Percentiles rank a stretch among this genome's conserved stretches.
Evolutionary conservation across 2,888 invertebrate genomes (phyloP).

Genomic region (Diplolepis rosae): DNA sequence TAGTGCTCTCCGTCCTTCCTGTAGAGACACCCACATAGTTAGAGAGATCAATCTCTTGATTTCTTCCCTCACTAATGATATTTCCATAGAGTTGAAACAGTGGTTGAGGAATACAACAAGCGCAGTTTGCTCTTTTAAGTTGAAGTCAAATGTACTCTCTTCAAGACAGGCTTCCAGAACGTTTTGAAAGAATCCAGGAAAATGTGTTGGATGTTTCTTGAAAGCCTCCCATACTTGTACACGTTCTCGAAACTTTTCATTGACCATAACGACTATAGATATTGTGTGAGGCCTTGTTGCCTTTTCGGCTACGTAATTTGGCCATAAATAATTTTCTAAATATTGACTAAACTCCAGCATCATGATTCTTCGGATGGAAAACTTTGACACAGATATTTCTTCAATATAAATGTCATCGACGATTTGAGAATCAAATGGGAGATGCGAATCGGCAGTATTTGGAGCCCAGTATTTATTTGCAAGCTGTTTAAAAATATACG

Average conservation of each 20-base stretch:
- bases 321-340: constrained; percentile 97
- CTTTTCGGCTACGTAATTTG: constrained; percentile 86
- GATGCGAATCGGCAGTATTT: constrained; percentile 82
- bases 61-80: constrained; percentile 93
- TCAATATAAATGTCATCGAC: constrained; percentile 92
- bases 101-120: constrained; percentile 95
- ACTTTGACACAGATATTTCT: constrained; percentile 90
- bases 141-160: constrained; percentile 75
- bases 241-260: constrained; percentile 98
- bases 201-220: constrained; percentile 84
- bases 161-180: constrained; percentile 85
- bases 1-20: constrained; percentile 87
- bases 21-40: constrained; percentile 94
- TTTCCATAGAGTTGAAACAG: constrained; percentile 98
- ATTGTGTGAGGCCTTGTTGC: constrained; percentile 92
- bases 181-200: constrained; percentile 88
- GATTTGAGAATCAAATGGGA: constrained; percentile 84
- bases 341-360: constrained; percentile 98
- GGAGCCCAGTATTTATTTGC: constrained; percentile 96
- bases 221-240: constrained; percentile 98
- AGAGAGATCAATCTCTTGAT: constrained; percentile 81
- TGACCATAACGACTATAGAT: constrained; percentile 98
- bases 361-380: constrained; percentile 92
- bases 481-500: constrained; percentile 77
- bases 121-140: constrained; percentile 86